Conservation (phyloP, 2,888 invertebrate genomes). For the Mythimna impura region DNA sequence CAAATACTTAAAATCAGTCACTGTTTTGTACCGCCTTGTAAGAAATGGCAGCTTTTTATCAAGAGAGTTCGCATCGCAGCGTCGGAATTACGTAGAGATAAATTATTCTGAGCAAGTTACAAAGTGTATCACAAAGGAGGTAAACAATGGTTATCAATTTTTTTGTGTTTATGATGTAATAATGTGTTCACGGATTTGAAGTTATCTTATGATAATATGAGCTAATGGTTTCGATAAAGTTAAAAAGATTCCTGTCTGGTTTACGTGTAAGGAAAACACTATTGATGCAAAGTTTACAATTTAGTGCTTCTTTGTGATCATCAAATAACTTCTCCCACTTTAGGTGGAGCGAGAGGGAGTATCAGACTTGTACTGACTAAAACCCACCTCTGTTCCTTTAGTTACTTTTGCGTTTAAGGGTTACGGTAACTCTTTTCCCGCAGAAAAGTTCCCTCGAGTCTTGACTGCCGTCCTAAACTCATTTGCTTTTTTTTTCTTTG, state of each 20-base stretch:
- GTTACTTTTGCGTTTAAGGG: too few relatives aligned
- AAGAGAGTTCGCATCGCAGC: not conserved
- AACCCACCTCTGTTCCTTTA: too few relatives aligned
- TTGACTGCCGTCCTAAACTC: too few relatives aligned
- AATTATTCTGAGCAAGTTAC: slow-evolving; percentile 9
- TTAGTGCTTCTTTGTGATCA: too few relatives aligned
- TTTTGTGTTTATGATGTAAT: slow-evolving; percentile 38
- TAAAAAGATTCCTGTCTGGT: not conserved
- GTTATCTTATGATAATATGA: not conserved
- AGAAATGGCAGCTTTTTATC: slow-evolving; percentile 33
- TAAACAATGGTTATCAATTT: slow-evolving; percentile 39
- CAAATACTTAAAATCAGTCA: slow-evolving; percentile 9
- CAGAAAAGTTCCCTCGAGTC: too few relatives aligned
- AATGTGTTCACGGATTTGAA: slow-evolving; percentile 21
- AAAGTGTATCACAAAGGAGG: slow-evolving; percentile 14
- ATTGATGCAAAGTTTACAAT: not conserved
- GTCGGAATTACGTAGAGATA: slow-evolving; percentile 16
- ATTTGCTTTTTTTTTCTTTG: too few relatives aligned
- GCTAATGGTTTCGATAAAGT: not conserved
- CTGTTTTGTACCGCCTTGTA: not conserved
- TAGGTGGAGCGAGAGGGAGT: too few relatives aligned
- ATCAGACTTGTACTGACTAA: too few relatives aligned
- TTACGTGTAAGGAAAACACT: not conserved
- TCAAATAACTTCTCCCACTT: too few relatives aligned
- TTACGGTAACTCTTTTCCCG: too few relatives aligned